Evolutionary conservation across 2,888 invertebrate genomes (phyloP), one percentile per base, ranked within the genome.

Genomic region (Ennomos quercinarius): DNA sequence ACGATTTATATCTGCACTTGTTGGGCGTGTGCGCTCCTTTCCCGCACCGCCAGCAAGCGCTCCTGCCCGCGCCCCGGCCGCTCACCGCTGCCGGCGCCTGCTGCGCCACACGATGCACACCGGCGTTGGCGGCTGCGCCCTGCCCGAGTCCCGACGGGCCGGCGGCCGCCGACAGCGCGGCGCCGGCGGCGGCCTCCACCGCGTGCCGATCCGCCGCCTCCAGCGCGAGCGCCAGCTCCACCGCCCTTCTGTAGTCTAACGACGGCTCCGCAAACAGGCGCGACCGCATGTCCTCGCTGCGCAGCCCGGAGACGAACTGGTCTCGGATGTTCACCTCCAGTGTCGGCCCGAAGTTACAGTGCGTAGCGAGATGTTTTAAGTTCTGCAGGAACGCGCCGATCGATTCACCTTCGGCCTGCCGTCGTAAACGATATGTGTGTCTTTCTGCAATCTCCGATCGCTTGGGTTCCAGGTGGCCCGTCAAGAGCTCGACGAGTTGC

Each of bases 141-240:
- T 9, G 38, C 8, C 10, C 9, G 9, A 38, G 10, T 6, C 38
- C 38, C 38, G 8, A 6, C 3, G 38, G 10, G 38, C 38, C 38
- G 8, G 10, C 9, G 9, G 9, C 10, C 8, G 9, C 10, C 9
- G 10, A 9, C 9, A 6, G 8, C 10, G 8, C 9, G 38, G 8
- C 10, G 38, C 38, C 38, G 38, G 9, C 10, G 10, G 38, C 38
- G 9, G 38, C 38, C 38, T 9, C 10, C 38, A 10, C 38, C 10
- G 38, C 38, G 10, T 38, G 38, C 38, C 38, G 8, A 6, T 38
- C 38, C 10, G 10, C 38, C 38, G 38, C 39, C 39, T 39, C 39
- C n/a, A 39, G n/a, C n/a, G 39, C 39, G 10, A 66, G 37, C 52
- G 73, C 71, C 51, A 72, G 70, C 72, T 76, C 73, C 62, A 73